phyloP scores from a whole-genome alignment of 2,113 vertebrate genomes.

The Pyrgilauda ruficollis region DNA sequence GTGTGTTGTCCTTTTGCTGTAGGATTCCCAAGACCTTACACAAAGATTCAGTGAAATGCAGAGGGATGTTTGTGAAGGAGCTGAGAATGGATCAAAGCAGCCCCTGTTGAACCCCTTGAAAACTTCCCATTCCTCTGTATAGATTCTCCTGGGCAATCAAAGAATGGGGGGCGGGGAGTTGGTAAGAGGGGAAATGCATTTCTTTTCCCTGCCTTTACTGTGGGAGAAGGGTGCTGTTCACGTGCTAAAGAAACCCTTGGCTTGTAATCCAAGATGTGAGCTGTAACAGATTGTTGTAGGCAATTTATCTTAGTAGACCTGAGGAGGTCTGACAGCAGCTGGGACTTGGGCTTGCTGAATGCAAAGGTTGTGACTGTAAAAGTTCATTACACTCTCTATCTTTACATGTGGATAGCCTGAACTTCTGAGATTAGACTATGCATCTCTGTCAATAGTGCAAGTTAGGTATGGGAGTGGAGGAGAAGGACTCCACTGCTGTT shows the following conservation, averaged over 20 bases:
- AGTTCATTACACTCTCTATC: not conserved
- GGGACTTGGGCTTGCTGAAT: not conserved
- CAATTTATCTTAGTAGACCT: not conserved
- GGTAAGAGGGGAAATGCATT: not conserved
- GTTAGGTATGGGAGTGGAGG: not conserved
- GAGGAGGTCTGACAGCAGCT: not conserved
- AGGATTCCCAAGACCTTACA: not conserved
- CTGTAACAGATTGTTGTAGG: not conserved
- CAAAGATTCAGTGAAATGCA: not conserved
- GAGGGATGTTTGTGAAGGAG: not conserved
- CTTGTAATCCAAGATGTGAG: not conserved
- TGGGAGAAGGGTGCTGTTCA: not conserved
- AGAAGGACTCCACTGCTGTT: not conserved
- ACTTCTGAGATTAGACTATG: constrained; percentile 4
- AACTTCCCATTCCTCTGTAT: not conserved
- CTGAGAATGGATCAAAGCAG: not conserved
- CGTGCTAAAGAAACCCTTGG: not conserved
- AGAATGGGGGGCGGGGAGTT: too few species aligned
- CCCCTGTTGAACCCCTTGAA: not conserved
- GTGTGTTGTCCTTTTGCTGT: not conserved
- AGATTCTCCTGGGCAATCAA: not conserved
- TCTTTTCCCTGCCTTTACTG: not conserved
- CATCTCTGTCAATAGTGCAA: not conserved
- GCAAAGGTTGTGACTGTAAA: not conserved
- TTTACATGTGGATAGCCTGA: not conserved